Base-by-base conservation (phyloP, 1,140 invertebrate species). In the Drosophila leontia region DNA sequence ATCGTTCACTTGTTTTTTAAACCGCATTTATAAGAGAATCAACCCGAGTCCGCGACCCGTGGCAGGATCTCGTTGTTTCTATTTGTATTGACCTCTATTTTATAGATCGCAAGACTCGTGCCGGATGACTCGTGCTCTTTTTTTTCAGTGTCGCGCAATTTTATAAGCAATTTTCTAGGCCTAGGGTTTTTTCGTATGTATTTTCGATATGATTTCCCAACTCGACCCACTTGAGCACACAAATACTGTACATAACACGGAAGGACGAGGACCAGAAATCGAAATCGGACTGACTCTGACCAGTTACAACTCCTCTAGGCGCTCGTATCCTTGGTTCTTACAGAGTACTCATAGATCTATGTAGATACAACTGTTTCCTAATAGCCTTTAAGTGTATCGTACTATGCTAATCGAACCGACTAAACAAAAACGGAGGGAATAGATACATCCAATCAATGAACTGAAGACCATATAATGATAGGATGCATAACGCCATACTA, bases 311-410 rank as follows among this genome's bases (percentile, higher is more conserved):
- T 71, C 67, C 75, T 72, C 42, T 79, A 72, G 56, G 53, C 48
- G 70, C 60, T 74, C 53, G 61, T 67, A 29, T 76, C n/a, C 58
- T 76, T 77, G 61, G 74, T 76, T 78, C 51, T 72, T 68, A 74
- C 69, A 74, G 67, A 65, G 68, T 60, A 82, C 85, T 90, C 85
- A 84, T 87, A 90, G 81, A 90, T 85, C 85, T 90, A 90, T 90
- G 85, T 90, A 90, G 85, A 90, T 90, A 90, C 65, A 90, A 90
- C 81, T 90, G 85, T 90, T 90, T 90, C 85, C 85, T 90, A 90
- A 90, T 90, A 90, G 85, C 57, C 67, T 76, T 69, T 90, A 90
- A 90, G 85, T 72, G 64, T 70, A 80, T 63, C 61, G 71, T 61
- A 84, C 83, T 87, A 82, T 77, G 82, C 78, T 76, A 80, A 88